phyloP scores from a whole-genome alignment of 1,140 invertebrate genomes.

The Orchestia grillus region DNA sequence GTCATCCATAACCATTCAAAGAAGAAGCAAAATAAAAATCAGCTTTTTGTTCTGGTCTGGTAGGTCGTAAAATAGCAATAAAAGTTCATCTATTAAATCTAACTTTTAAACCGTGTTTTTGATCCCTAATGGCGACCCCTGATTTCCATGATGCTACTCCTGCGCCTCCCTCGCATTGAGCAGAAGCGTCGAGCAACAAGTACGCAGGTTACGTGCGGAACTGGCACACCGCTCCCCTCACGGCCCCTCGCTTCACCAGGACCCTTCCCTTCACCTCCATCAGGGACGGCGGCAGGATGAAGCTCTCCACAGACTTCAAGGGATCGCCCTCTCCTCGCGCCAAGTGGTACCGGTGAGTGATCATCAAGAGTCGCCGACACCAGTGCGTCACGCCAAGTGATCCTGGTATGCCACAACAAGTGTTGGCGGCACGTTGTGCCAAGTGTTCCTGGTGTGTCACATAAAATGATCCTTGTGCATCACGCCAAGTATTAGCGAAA shows the following conservation, averaged over 20 bases:
- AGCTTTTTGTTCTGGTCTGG: too few relatives aligned
- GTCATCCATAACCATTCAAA: too few relatives aligned
- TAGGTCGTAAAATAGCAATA: too few relatives aligned
- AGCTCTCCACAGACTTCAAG: constrained; percentile 79
- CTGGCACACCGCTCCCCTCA: constrained; percentile 66
- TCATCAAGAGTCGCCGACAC: not conserved
- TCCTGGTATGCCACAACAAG: not conserved
- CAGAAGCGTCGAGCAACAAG: constrained; percentile 67
- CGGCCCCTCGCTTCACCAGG: constrained; percentile 80
- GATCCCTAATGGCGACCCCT: too few relatives aligned
- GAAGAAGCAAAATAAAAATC: too few relatives aligned
- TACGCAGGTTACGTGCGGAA: constrained; percentile 65
- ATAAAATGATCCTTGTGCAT: too few relatives aligned
- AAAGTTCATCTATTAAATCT: too few relatives aligned
- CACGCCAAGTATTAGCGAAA: too few relatives aligned
- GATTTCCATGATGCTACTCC: too few relatives aligned
- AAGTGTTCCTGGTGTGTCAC: not conserved
- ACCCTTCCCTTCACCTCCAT: constrained; percentile 79
- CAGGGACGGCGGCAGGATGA: constrained; percentile 76
- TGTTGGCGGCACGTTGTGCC: too few relatives aligned
- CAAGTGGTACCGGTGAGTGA: constrained; percentile 81
- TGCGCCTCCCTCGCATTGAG: not conserved
- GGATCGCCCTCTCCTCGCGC: constrained; percentile 80
- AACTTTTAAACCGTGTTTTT: too few relatives aligned
- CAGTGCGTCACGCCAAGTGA: not conserved